Evolutionary conservation across 2,797 vertebrate genomes (phyloP).

Genomic region (Mallotus villosus): DNA sequence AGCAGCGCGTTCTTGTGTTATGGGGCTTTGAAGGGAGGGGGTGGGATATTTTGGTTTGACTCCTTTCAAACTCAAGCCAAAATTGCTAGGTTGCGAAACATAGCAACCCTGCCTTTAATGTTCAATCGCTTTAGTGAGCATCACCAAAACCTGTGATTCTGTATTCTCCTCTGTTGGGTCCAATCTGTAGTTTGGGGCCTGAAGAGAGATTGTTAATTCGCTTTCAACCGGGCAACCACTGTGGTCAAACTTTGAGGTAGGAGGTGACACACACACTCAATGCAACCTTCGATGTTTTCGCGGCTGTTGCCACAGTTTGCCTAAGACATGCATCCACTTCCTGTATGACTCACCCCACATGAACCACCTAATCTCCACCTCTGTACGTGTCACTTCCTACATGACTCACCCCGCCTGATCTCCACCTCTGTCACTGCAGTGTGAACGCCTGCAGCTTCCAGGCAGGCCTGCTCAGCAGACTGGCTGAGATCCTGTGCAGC

Average conservation of each 20-base stretch:
- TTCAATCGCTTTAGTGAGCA: not conserved
- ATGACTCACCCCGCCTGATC: not conserved
- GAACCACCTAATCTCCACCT: not conserved
- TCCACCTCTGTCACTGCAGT: slow-evolving; percentile 42
- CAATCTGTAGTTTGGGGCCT: slow-evolving; percentile 69
- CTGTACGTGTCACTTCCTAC: not conserved
- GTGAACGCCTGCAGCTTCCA: slow-evolving; percentile 61
- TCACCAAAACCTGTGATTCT: not conserved
- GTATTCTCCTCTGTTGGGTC: not conserved
- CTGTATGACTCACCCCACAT: not conserved
- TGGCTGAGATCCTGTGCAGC: slow-evolving; percentile 60
- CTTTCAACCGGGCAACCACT: slow-evolving; percentile 54
- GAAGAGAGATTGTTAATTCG: slow-evolving; percentile 72
- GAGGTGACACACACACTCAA: not conserved
- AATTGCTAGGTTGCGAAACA: too few species aligned
- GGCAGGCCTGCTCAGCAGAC: slow-evolving; percentile 49
- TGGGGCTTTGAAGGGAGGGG: too few species aligned
- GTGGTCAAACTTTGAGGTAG: slow-evolving; percentile 79
- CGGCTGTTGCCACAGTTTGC: too few species aligned
- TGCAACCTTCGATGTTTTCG: not conserved
- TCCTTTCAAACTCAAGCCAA: too few species aligned
- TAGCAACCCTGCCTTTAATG: not conserved
- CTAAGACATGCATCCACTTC: not conserved
- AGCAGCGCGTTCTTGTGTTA: too few species aligned
- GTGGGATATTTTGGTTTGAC: too few species aligned